These are phyloP conservation scores for Drosophila limbata DNA, from an alignment of 2,888 invertebrate species.

Conservation along the genomic window DNA sequence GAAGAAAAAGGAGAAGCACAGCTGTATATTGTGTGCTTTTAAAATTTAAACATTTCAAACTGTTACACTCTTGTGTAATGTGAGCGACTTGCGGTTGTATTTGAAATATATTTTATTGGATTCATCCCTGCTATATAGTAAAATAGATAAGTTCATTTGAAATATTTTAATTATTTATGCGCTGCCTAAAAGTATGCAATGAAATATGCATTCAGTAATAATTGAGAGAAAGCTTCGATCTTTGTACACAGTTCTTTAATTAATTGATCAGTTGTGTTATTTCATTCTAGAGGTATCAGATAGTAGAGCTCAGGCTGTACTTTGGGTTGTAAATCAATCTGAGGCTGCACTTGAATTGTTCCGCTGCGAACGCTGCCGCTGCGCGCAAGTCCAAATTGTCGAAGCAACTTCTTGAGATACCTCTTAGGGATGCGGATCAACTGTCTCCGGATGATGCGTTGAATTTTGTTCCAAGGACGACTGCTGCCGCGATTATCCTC, in stretches of 20 bases:
- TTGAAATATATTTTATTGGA: not conserved
- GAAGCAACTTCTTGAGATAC: constrained; percentile 64
- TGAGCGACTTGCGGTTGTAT: too few relatives aligned
- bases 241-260: not conserved
- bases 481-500: constrained; percentile 62
- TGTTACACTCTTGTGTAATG: too few relatives aligned
- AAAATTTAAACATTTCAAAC: too few relatives aligned
- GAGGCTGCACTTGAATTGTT: not conserved
- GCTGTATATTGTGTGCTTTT: too few relatives aligned
- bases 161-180: not conserved
- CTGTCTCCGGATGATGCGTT: constrained; percentile 69
- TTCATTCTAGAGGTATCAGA: constrained; percentile 59
- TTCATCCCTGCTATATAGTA: not conserved
- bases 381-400: constrained; percentile 64
- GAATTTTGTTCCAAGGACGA: constrained; percentile 70
- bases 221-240: not conserved
- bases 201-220: not conserved
- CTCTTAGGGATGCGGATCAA: constrained; percentile 66
- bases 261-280: constrained; percentile 3
- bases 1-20: too few relatives aligned
- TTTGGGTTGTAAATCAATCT: not conserved
- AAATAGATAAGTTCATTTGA: too few relatives aligned
- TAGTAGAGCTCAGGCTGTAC: constrained; percentile 45
- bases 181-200: not conserved
- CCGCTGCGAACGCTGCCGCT: constrained; percentile 24